Percentiles rank a stretch among this genome's conserved stretches.
phyloP scores from a whole-genome alignment of 2,797 vertebrate species.

The Miopithecus talapoin region DNA sequence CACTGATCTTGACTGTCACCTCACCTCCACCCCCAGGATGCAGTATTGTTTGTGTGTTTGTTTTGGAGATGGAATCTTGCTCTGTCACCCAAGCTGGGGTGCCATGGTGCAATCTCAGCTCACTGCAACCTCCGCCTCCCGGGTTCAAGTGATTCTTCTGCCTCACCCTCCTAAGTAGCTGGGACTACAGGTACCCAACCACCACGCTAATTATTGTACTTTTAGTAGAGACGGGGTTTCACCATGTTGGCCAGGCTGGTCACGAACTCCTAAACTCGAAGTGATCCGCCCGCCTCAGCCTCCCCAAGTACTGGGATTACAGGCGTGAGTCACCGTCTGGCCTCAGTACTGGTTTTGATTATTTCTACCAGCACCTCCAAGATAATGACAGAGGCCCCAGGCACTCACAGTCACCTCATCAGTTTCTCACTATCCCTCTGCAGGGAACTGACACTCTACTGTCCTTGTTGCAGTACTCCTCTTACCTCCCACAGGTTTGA shows the following conservation, averaged over 20 bases:
- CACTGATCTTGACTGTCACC: not conserved
- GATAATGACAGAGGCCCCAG: not conserved
- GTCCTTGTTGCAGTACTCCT: not conserved
- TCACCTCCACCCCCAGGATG: not conserved
- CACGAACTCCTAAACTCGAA: not conserved
- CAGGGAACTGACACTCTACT: not conserved
- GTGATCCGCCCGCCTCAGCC: not conserved
- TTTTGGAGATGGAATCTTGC: not conserved
- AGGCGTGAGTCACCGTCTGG: not conserved
- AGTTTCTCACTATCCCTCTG: not conserved
- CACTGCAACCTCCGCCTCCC: accelerated
- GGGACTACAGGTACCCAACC: not conserved
- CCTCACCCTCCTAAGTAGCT: not conserved
- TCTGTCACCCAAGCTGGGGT: not conserved
- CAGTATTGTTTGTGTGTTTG: not conserved
- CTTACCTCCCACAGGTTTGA: not conserved
- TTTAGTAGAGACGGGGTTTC: not conserved
- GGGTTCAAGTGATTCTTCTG: not conserved
- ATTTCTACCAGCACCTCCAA: not conserved
- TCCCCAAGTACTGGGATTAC: too few species aligned
- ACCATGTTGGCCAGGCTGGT: not conserved
- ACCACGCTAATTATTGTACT: not conserved
- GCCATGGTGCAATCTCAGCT: not conserved
- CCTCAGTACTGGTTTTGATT: not conserved
- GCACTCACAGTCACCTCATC: not conserved